A percentile compares a stretch with the other conserved stretches of the same genome.
Conservation (phyloP, 2,888 invertebrate genomes). For the Eudemis profundana region DNA sequence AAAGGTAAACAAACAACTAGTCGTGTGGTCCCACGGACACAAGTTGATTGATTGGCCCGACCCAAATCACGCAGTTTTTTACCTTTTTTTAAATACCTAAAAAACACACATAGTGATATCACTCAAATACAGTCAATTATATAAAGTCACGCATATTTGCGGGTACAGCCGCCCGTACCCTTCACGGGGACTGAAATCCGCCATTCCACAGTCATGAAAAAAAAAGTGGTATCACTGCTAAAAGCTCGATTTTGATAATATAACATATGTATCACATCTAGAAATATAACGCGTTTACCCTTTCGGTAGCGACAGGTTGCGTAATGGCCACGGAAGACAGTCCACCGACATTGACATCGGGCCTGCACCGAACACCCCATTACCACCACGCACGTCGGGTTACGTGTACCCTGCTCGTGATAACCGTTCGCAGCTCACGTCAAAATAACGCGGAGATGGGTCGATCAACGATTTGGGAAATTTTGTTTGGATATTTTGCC, state of each 20-base stretch:
- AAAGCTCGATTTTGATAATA: background rate
- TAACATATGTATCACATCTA: background rate
- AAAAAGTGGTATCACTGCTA: too few species aligned
- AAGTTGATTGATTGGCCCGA: too few species aligned
- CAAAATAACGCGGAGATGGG: slow-evolving; percentile 14
- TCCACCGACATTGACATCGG: slow-evolving; percentile 42
- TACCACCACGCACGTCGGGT: slow-evolving; percentile 46
- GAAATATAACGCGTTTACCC: background rate
- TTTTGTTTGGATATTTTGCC: slow-evolving; percentile 1
- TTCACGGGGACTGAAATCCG: too few species aligned
- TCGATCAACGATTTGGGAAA: background rate
- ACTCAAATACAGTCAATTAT: too few species aligned
- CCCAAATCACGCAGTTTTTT: too few species aligned
- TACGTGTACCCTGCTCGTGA: slow-evolving; percentile 14
- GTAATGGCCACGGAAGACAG: slow-evolving; percentile 42
- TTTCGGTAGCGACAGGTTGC: slow-evolving; percentile 19
- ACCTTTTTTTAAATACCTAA: too few species aligned
- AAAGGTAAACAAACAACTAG: too few species aligned
- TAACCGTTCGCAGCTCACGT: background rate
- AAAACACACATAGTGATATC: too few species aligned
- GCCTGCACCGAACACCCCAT: slow-evolving; percentile 54
- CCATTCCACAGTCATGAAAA: too few species aligned
- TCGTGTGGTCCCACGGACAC: too few species aligned
- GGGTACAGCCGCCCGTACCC: too few species aligned
- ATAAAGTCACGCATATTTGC: too few species aligned